A percentile compares a stretch with the other conserved stretches of the same genome.
Conservation (phyloP, 2,888 invertebrate species). For the Aquatica leii region DNA sequence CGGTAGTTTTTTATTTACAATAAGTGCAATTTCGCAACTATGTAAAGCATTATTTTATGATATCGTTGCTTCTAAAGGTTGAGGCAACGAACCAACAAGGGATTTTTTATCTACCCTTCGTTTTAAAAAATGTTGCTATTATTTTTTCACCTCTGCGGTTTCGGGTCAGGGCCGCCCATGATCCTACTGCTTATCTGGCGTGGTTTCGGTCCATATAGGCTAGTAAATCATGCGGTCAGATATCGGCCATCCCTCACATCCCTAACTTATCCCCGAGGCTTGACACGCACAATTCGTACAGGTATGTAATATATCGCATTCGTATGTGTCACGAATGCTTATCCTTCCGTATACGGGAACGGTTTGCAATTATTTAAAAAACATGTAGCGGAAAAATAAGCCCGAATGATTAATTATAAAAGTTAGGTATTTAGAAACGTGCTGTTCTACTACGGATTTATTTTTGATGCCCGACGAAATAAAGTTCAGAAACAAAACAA, state of each 20-base stretch:
- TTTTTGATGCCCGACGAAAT: slow-evolving; percentile 38
- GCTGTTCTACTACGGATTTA: slow-evolving; percentile 38
- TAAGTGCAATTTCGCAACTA: background rate
- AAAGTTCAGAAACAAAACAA: slow-evolving; percentile 40
- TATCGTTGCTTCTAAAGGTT: slow-evolving; percentile 28
- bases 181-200: slow-evolving; percentile 53
- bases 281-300: slow-evolving; percentile 31
- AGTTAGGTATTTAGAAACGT: slow-evolving; percentile 38
- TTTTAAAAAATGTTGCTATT: slow-evolving; percentile 48
- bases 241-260: slow-evolving; percentile 39
- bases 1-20: background rate
- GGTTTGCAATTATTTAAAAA: slow-evolving; percentile 33
- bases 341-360: slow-evolving; percentile 22
- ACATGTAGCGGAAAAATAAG: slow-evolving; percentile 37
- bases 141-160: slow-evolving; percentile 52
- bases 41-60: slow-evolving; percentile 24
- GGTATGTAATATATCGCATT: slow-evolving; percentile 27
- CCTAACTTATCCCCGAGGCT: slow-evolving; percentile 32
- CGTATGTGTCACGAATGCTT: slow-evolving; percentile 23
- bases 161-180: slow-evolving; percentile 52
- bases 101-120: slow-evolving; percentile 47
- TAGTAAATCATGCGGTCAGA: slow-evolving; percentile 56
- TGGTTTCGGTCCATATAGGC: slow-evolving; percentile 52
- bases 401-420: slow-evolving; percentile 39
- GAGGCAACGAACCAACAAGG: slow-evolving; percentile 42